These are phyloP conservation scores for Channa striata DNA, from an alignment of 2,797 vertebrate genomes.

Conservation along the genomic window DNA sequence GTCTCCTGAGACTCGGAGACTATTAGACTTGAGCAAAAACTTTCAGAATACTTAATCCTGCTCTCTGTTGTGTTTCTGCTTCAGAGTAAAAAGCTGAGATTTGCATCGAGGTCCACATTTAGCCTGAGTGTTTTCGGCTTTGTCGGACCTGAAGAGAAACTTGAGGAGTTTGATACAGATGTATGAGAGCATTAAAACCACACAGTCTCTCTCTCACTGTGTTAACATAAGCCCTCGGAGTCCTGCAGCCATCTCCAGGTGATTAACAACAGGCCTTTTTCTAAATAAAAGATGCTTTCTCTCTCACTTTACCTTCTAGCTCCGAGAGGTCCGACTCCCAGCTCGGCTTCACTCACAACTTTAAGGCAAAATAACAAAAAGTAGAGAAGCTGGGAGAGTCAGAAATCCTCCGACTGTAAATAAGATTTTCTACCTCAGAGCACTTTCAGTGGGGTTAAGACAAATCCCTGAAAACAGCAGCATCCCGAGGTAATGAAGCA, in stretches of 20 bases:
- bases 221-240: constrained; percentile 33
- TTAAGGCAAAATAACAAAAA: constrained; percentile 60
- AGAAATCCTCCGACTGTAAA: constrained; percentile 57
- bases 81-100: neutral
- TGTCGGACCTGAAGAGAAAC: constrained; percentile 3
- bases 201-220: neutral
- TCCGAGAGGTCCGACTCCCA: constrained; percentile 58
- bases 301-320: constrained; percentile 46
- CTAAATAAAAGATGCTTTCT: constrained; percentile 69
- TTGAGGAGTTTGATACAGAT: constrained; percentile 18
- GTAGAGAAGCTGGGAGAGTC: constrained; percentile 7
- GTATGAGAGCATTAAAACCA: neutral
- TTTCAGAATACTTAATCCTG: neutral
- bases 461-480: constrained; percentile 65
- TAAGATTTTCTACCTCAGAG: constrained; percentile 60
- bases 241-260: constrained; percentile 62
- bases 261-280: constrained; percentile 51
- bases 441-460: constrained; percentile 46
- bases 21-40: constrained; percentile 1
- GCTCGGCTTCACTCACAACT: constrained; percentile 46
- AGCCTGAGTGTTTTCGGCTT: neutral
- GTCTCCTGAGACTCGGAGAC: neutral
- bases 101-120: neutral
- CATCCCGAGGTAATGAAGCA: constrained; percentile 65
- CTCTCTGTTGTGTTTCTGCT: neutral